Conservation (phyloP, 2,888 invertebrate genomes). For the Euphydryas editha region DNA sequence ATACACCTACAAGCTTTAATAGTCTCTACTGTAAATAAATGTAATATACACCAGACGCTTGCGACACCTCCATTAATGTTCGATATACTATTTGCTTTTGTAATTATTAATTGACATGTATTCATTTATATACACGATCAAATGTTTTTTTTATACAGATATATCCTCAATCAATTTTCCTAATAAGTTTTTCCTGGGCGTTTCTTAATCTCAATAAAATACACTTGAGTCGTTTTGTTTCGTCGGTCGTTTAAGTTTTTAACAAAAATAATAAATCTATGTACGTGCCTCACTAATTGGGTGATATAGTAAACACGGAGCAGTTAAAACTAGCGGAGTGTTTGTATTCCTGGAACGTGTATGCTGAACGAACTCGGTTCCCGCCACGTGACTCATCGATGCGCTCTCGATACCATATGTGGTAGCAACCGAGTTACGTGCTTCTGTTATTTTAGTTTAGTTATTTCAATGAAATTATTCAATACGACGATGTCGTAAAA, state of each 20-base stretch:
- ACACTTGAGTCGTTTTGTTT: no score
- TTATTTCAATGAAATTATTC: constrained; percentile 42
- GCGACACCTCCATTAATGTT: constrained; percentile 1
- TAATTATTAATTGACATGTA: not conserved
- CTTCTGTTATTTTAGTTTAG: no score
- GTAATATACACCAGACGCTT: not conserved
- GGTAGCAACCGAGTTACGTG: constrained; percentile 39
- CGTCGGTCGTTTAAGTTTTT: no score
- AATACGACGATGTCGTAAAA: constrained; percentile 9
- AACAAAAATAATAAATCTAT: not conserved
- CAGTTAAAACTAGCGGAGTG: not conserved
- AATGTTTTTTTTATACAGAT: no score
- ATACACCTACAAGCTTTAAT: constrained; percentile 27
- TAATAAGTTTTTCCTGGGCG: no score
- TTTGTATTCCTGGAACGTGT: constrained; percentile 11
- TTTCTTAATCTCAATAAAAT: no score
- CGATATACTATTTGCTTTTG: not conserved
- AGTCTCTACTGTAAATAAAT: constrained; percentile 14
- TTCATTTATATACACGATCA: not conserved
- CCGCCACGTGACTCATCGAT: constrained; percentile 43
- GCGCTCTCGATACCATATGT: constrained; percentile 42
- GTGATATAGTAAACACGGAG: constrained; percentile 16
- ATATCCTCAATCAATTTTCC: no score
- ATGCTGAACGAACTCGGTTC: constrained; percentile 27
- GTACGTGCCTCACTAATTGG: constrained; percentile 10